Percentiles rank a stretch among this genome's conserved stretches.
Conservation (phyloP, 2,888 invertebrate genomes). For the Deilephila elpenor region DNA sequence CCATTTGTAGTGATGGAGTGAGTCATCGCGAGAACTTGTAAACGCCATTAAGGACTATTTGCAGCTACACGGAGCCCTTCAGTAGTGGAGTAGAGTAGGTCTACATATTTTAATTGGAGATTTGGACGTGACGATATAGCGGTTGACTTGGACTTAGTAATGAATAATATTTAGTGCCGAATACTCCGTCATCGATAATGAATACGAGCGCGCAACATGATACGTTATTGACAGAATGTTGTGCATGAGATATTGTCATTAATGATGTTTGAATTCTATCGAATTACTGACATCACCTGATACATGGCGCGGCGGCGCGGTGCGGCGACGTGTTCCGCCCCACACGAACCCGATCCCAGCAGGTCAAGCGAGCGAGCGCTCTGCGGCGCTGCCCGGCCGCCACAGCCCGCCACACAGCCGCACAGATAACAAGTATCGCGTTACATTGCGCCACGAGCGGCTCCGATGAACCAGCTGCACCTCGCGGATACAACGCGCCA, state of each 20-base stretch:
- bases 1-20: not conserved
- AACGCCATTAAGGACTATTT: too few species aligned
- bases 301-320: not conserved
- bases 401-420: not conserved
- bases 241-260: not conserved
- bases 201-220: not conserved
- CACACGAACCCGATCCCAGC: not conserved
- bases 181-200: too few species aligned
- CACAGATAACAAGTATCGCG: constrained; percentile 10
- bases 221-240: not conserved
- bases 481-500: not conserved
- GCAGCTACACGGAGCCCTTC: not conserved
- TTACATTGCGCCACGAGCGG: constrained; percentile 4
- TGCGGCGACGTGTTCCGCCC: not conserved
- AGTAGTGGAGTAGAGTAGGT: not conserved
- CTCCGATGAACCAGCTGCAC: not conserved
- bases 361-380: not conserved
- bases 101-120: too few species aligned
- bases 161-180: too few species aligned
- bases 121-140: too few species aligned
- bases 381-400: not conserved
- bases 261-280: not conserved
- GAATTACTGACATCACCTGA: not conserved
- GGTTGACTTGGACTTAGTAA: too few species aligned
- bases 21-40: too few species aligned